These are phyloP conservation scores for Brienomyrus longianalis DNA, from an alignment of 2,113 vertebrate genomes.

Conservation along the genomic window DNA sequence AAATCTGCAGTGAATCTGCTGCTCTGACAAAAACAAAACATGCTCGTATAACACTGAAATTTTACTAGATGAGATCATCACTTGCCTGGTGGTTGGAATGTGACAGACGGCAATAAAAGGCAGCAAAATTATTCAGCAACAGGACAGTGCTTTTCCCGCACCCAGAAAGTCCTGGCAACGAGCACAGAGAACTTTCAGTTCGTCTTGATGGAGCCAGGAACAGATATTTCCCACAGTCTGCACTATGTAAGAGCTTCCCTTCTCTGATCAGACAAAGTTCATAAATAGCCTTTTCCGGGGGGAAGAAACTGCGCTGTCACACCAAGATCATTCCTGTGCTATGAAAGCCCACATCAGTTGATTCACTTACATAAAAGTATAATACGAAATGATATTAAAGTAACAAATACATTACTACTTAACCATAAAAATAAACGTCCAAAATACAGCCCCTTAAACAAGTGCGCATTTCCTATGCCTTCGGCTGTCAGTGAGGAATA, in stretches of 20 bases:
- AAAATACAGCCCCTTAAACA: background rate
- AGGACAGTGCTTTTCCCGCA: background rate
- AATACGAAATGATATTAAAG: background rate
- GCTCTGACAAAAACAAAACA: background rate
- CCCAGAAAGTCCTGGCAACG: background rate
- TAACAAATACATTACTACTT: background rate
- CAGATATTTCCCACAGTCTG: background rate
- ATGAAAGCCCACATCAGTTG: background rate
- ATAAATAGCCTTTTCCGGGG: background rate
- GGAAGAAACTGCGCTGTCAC: background rate
- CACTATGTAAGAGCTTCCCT: background rate
- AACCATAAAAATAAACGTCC: background rate
- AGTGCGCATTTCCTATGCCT: background rate
- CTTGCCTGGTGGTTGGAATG: background rate
- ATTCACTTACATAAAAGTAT: background rate
- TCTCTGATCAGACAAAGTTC: background rate
- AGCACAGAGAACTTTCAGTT: background rate
- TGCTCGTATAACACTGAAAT: background rate
- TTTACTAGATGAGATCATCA: background rate
- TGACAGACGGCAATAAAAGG: background rate
- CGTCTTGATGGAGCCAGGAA: background rate
- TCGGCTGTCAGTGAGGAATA: background rate
- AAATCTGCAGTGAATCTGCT: background rate
- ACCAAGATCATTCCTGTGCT: background rate
- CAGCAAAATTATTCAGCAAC: background rate